phyloP scores from a whole-genome alignment of 92 coral and sea anemone species.

The Chrysogorgia sp. region DNA sequence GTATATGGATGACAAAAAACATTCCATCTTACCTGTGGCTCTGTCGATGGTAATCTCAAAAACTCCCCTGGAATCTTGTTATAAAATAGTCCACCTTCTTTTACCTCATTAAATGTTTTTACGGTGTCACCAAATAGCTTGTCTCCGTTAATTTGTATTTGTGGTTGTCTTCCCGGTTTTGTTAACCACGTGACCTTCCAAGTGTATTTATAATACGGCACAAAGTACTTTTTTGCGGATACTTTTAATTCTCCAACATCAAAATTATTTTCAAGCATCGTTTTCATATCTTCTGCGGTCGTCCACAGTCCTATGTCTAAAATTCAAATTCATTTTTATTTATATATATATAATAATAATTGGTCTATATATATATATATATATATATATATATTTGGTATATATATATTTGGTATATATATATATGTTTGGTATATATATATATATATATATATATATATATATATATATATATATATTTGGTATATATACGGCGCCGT shows the following conservation, averaged over 20 bases:
- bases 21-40: slow-evolving; percentile 68
- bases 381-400: no score
- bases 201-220: slow-evolving; percentile 57
- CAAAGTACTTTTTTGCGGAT: slow-evolving; percentile 42
- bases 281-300: slow-evolving; percentile 65
- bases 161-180: slow-evolving; percentile 79
- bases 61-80: slow-evolving; percentile 86
- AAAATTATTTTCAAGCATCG: slow-evolving; percentile 65
- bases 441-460: no score
- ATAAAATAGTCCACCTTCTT: slow-evolving; percentile 83
- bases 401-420: no score
- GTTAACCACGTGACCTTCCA: slow-evolving; percentile 83
- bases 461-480: no score
- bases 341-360: background rate
- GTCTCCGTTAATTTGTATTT: slow-evolving; percentile 60
- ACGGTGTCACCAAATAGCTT: slow-evolving; percentile 72
- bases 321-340: background rate
- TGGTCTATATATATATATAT: background rate
- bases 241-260: slow-evolving; percentile 73
- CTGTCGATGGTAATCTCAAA: slow-evolving; percentile 69
- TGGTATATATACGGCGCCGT: no score
- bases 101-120: slow-evolving; percentile 43
- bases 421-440: no score
- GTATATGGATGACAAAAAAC: background rate
- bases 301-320: slow-evolving; percentile 63